Evolutionary conservation across 1,140 invertebrate species (phyloP).

Genomic region (Nomia melanderi): DNA sequence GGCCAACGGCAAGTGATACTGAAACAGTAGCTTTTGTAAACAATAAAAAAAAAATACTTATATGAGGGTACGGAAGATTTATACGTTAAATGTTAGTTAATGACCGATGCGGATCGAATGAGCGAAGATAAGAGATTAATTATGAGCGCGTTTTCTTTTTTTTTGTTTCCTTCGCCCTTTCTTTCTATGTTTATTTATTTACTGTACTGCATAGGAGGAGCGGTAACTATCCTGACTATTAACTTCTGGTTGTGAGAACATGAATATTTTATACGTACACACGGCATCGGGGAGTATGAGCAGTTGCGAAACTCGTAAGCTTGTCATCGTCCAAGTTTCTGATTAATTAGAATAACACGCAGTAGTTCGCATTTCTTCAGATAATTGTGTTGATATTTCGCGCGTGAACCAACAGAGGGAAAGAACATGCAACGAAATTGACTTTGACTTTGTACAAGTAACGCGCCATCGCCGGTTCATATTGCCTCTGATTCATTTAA

Average conservation of each 20-base stretch:
- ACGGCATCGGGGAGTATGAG: slow-evolving; percentile 36
- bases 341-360: slow-evolving; percentile 41
- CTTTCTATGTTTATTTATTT: slow-evolving; percentile 62
- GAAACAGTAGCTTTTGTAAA: slow-evolving; percentile 61
- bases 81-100: slow-evolving; percentile 19
- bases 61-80: slow-evolving; percentile 41
- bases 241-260: slow-evolving; percentile 63
- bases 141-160: slow-evolving; percentile 16
- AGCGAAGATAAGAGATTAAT: slow-evolving; percentile 21
- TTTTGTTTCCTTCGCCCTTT: neutral
- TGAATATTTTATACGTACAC: slow-evolving; percentile 58
- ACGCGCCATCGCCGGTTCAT: slow-evolving; percentile 22
- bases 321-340: slow-evolving; percentile 24
- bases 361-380: slow-evolving; percentile 14
- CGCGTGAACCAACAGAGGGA: neutral
- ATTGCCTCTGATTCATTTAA: slow-evolving; percentile 52
- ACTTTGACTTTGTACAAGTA: slow-evolving; percentile 35
- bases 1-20: slow-evolving; percentile 43
- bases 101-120: neutral
- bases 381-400: slow-evolving; percentile 26
- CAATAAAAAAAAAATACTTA: slow-evolving; percentile 17
- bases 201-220: slow-evolving; percentile 35
- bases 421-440: neutral
- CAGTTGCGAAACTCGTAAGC: slow-evolving; percentile 34
- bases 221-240: slow-evolving; percentile 51